Evolutionary conservation across 2,113 vertebrate species (phyloP).

Genomic region (Tragulus kanchil): DNA sequence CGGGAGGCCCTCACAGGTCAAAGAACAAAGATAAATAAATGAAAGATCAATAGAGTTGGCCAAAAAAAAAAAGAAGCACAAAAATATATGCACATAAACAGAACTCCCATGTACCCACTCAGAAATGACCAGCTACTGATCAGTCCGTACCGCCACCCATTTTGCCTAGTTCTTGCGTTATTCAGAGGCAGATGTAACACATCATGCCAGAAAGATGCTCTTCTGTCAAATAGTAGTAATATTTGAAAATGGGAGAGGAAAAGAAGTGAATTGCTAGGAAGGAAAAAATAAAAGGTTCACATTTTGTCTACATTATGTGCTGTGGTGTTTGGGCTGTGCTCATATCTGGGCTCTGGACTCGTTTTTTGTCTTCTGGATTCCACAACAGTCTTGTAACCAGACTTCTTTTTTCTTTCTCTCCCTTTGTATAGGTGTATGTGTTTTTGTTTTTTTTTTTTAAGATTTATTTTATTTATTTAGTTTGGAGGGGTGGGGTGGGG

Average conservation of each 20-base stretch:
- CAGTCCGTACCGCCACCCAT: too few species aligned
- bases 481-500: too few species aligned
- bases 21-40: too few species aligned
- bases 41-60: too few species aligned
- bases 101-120: neutral
- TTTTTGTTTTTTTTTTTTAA: neutral
- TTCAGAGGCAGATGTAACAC: neutral
- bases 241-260: constrained; percentile 41
- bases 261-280: neutral
- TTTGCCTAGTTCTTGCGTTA: neutral
- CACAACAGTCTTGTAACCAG: neutral
- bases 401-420: neutral
- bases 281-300: neutral
- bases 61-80: too few species aligned
- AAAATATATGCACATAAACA: neutral
- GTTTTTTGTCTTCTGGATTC: neutral
- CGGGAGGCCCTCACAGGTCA: too few species aligned
- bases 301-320: neutral
- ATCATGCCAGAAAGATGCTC: neutral
- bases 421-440: neutral
- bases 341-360: neutral
- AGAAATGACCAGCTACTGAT: neutral
- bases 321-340: neutral
- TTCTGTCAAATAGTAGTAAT: neutral
- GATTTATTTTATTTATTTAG: too few species aligned